Evolutionary conservation across 2,888 invertebrate genomes (phyloP).

Genomic region (Pogonocherus hispidulus): DNA sequence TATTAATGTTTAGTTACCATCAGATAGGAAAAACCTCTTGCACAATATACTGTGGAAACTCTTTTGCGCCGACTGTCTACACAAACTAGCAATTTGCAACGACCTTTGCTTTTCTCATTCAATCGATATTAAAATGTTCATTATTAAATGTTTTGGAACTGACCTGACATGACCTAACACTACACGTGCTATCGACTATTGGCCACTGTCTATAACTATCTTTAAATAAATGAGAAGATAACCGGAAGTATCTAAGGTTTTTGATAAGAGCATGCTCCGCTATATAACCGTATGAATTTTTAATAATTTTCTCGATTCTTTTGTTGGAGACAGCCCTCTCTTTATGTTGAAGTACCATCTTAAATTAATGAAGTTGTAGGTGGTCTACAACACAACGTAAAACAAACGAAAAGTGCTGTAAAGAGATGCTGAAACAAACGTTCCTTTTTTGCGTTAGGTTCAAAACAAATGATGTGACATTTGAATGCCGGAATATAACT

Average conservation of each 20-base stretch:
- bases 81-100: background rate
- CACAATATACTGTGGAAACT: too few species aligned
- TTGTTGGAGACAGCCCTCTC: constrained; percentile 3
- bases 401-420: background rate
- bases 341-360: background rate
- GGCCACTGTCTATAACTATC: constrained; percentile 7
- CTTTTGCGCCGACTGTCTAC: background rate
- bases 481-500: constrained; percentile 10
- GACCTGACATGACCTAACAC: constrained; percentile 36
- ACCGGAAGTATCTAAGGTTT: background rate
- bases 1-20: too few species aligned
- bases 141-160: constrained; percentile 36
- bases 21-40: too few species aligned
- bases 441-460: background rate
- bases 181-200: constrained; percentile 34
- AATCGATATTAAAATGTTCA: constrained; percentile 23
- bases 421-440: background rate
- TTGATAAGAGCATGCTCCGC: background rate
- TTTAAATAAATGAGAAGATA: constrained; percentile 5
- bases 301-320: constrained; percentile 34
- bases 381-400: background rate
- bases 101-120: constrained; percentile 5
- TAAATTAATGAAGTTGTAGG: background rate
- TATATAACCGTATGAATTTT: constrained; percentile 36
- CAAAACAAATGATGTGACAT: constrained; percentile 28